phyloP scores from a whole-genome alignment of 1,140 invertebrate genomes.

The Aphaenogaster rudis region DNA sequence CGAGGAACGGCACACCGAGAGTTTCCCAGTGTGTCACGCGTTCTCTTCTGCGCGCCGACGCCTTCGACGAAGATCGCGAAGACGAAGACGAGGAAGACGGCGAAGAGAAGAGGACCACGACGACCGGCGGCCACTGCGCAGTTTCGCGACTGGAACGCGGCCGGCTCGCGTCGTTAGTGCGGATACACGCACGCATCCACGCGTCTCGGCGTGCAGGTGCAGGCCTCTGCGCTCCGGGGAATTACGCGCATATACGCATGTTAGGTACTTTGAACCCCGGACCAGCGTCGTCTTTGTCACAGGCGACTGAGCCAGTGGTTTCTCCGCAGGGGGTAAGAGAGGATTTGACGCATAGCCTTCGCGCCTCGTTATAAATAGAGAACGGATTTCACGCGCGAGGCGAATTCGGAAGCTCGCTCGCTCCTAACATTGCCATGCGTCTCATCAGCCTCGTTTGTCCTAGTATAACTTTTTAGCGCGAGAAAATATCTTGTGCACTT shows the following conservation, averaged over 20 bases:
- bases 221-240: constrained; percentile 39
- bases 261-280: constrained; percentile 62
- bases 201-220: constrained; percentile 44
- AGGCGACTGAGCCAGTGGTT: constrained; percentile 60
- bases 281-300: constrained; percentile 50
- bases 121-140: constrained; percentile 53
- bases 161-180: constrained; percentile 15
- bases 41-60: constrained; percentile 53
- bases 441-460: constrained; percentile 24
- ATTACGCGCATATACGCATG: constrained; percentile 33
- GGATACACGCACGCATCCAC: background rate
- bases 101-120: constrained; percentile 38
- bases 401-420: constrained; percentile 24
- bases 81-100: background rate
- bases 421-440: background rate
- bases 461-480: background rate
- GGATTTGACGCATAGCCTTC: constrained; percentile 59
- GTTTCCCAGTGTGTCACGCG: constrained; percentile 80
- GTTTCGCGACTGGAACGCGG: constrained; percentile 53
- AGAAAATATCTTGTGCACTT: background rate
- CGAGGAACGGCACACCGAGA: constrained; percentile 33
- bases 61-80: constrained; percentile 61
- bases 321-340: constrained; percentile 67
- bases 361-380: constrained; percentile 58
- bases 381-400: constrained; percentile 24